phyloP scores from a whole-genome alignment of 1,140 invertebrate species.

The Drosophila albomicans region DNA sequence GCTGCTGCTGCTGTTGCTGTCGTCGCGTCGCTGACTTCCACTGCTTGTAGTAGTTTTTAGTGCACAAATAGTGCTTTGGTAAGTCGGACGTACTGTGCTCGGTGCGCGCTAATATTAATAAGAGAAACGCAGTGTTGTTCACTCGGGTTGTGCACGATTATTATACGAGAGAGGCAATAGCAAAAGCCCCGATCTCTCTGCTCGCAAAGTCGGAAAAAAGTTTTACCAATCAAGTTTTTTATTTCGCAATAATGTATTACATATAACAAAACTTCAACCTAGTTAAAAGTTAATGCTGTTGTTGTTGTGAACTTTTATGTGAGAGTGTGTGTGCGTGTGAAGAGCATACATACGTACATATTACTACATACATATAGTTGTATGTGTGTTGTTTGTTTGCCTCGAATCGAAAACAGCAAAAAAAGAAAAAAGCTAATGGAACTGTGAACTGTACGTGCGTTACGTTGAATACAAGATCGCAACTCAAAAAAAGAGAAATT shows the following conservation, averaged over 20 bases:
- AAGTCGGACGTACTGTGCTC: conserved; percentile 44
- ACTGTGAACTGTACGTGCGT: conserved; percentile 61
- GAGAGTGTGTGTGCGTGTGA: conserved; percentile 59
- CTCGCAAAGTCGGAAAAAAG: conserved; percentile 73
- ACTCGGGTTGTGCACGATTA: neutral
- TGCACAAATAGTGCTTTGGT: conserved; percentile 52
- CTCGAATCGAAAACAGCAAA: conserved; percentile 57
- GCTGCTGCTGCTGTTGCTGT: conserved; percentile 25
- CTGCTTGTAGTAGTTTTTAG: conserved; percentile 44
- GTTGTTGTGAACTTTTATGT: conserved; percentile 71
- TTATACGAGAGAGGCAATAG: conserved; percentile 60
- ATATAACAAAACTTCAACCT: conserved; percentile 82
- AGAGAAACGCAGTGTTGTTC: conserved; percentile 44
- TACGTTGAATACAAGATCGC: conserved; percentile 48
- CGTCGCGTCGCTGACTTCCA: neutral
- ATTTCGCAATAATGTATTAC: conserved; percentile 81
- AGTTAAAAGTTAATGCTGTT: conserved; percentile 81
- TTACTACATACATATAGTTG: conserved; percentile 28
- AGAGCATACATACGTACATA: conserved; percentile 48
- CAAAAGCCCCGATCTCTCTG: conserved; percentile 52
- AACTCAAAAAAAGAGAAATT: conserved; percentile 63
- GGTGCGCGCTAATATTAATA: conserved; percentile 25
- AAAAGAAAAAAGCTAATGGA: conserved; percentile 47
- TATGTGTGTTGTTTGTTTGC: conserved; percentile 53
- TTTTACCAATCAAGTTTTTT: conserved; percentile 84